A percentile compares a stretch with the other conserved stretches of the same genome.
phyloP scores from a whole-genome alignment of 2,888 invertebrate species.

The Villa cingulata region DNA sequence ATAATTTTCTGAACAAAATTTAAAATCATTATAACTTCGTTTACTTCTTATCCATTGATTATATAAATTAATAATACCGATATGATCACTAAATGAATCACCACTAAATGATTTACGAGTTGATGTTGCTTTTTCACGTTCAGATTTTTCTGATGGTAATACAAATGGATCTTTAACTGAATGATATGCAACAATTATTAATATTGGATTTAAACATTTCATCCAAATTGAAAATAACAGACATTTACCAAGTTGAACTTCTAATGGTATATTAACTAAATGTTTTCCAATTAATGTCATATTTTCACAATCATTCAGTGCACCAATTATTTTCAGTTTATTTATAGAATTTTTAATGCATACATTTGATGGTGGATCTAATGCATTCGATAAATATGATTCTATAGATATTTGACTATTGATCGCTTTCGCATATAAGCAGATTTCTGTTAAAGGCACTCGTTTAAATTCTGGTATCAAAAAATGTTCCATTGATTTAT shows the following conservation, averaged over 20 bases:
- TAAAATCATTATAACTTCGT: conserved; percentile 45
- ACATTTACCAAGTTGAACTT: conserved; percentile 86
- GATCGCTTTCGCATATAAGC: conserved; percentile 75
- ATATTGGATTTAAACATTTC: conserved; percentile 82
- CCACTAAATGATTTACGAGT: conserved; percentile 57
- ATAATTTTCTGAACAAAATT: conserved; percentile 63
- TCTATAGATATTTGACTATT: conserved; percentile 61
- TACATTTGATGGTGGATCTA: conserved; percentile 71
- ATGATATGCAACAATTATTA: conserved; percentile 79
- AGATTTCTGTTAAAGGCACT: conserved; percentile 75
- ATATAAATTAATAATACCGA: conserved; percentile 70
- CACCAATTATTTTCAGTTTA: conserved; percentile 64
- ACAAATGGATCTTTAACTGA: conserved; percentile 66
- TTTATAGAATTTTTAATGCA: conserved; percentile 60
- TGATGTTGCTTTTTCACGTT: conserved; percentile 43
- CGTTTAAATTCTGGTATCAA: conserved; percentile 79
- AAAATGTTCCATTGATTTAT: conserved; percentile 52
- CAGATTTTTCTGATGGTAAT: conserved; percentile 54
- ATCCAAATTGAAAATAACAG: conserved; percentile 77
- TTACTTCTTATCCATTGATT: conserved; percentile 39
- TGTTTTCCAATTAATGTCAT: conserved; percentile 79
- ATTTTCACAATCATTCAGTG: conserved; percentile 72
- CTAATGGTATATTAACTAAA: conserved; percentile 80
- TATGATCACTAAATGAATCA: conserved; percentile 77
- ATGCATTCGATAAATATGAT: conserved; percentile 66